phyloP scores from a whole-genome alignment of 1,140 invertebrate genomes.

The Coelopa frigida region DNA sequence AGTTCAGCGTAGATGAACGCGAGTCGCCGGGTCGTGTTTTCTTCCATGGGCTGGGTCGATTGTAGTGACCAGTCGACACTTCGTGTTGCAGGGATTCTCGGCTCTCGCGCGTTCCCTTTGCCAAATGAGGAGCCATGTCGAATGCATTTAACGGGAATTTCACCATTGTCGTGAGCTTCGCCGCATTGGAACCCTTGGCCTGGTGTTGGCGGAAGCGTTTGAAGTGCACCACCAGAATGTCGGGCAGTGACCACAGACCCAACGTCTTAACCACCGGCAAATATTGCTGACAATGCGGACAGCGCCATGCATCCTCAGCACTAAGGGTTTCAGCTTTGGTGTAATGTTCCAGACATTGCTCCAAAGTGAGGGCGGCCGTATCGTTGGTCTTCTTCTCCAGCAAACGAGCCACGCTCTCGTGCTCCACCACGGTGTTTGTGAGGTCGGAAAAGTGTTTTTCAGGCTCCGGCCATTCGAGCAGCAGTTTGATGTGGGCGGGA shows the following conservation, averaged over 20 bases:
- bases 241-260: slow-evolving; percentile 89
- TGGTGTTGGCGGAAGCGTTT: slow-evolving; percentile 88
- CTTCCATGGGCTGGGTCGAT: slow-evolving; percentile 36
- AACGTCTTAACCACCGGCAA: slow-evolving; percentile 91
- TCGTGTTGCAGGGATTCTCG: too few relatives aligned
- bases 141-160: slow-evolving; percentile 79
- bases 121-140: slow-evolving; percentile 76
- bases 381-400: slow-evolving; percentile 47
- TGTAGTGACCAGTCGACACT: not conserved
- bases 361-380: slow-evolving; percentile 69
- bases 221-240: slow-evolving; percentile 91
- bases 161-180: slow-evolving; percentile 80
- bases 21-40: slow-evolving; percentile 27
- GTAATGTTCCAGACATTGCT: slow-evolving; percentile 88
- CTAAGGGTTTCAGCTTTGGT: slow-evolving; percentile 86
- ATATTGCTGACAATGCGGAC: slow-evolving; percentile 87
- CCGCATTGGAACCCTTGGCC: slow-evolving; percentile 60
- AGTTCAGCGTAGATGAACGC: slow-evolving; percentile 40
- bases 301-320: slow-evolving; percentile 88
- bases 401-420: slow-evolving; percentile 66
- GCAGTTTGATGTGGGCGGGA: slow-evolving; percentile 78
- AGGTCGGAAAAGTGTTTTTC: slow-evolving; percentile 53
- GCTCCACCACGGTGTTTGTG: slow-evolving; percentile 67
- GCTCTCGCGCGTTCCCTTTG: slow-evolving; percentile 33
- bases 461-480: slow-evolving; percentile 76